Percentiles rank a stretch among this genome's conserved stretches.
phyloP scores from a whole-genome alignment of 1,140 invertebrate genomes.

The Dryas iulia region DNA sequence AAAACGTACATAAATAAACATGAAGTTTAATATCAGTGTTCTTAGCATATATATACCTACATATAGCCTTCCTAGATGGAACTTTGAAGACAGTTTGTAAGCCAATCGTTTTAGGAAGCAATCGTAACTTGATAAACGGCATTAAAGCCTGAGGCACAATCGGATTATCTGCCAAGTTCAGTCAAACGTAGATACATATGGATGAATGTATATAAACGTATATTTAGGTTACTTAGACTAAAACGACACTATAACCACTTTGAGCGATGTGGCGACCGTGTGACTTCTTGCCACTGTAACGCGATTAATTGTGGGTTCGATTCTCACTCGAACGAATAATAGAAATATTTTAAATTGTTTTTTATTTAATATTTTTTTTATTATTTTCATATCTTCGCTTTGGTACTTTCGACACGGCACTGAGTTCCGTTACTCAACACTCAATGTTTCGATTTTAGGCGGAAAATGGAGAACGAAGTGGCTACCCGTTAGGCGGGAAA shows the following conservation, averaged over 20 bases:
- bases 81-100: conserved; percentile 11
- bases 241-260: neutral
- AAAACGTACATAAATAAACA: neutral
- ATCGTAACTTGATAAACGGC: conserved; percentile 16
- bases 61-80: neutral
- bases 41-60: neutral
- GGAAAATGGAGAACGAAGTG: too few species aligned
- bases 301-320: too few species aligned
- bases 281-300: too few species aligned
- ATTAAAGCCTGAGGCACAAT: conserved; percentile 8
- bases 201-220: neutral
- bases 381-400: too few species aligned
- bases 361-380: too few species aligned
- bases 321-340: too few species aligned
- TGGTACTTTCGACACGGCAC: too few species aligned
- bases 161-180: conserved; percentile 9
- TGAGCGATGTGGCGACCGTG: too few species aligned
- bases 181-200: neutral
- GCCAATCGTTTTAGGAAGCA: conserved; percentile 10
- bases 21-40: neutral
- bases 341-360: too few species aligned
- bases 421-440: too few species aligned
- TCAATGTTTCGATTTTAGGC: too few species aligned
- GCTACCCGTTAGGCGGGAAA: too few species aligned
- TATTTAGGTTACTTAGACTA: neutral